A percentile compares a stretch with the other conserved stretches of the same genome.
Evolutionary conservation across 2,888 invertebrate species (phyloP).

Genomic region (Rhimphoctona megacephalus): DNA sequence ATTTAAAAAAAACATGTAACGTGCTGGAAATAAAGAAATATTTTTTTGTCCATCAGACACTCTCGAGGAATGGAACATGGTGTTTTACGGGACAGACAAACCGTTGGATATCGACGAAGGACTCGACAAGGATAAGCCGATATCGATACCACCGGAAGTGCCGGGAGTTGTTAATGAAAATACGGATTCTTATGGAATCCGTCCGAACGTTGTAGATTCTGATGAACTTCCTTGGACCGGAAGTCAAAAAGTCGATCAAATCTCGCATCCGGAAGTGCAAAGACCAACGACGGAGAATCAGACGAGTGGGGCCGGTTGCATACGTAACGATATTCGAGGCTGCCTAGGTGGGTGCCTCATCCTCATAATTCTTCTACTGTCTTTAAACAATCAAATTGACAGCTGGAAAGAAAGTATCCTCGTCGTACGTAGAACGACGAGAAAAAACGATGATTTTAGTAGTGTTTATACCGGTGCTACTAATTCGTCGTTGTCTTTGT

Average conservation of each 20-base stretch:
- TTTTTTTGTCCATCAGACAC: constrained; percentile 76
- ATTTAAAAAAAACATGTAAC: background rate
- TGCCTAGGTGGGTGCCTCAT: constrained; percentile 84
- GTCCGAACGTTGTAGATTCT: constrained; percentile 78
- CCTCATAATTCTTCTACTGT: constrained; percentile 80
- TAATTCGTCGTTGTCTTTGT: constrained; percentile 13
- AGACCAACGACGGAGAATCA: constrained; percentile 82
- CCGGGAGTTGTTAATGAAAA: constrained; percentile 72
- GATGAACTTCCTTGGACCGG: constrained; percentile 80
- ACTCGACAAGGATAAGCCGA: constrained; percentile 77
- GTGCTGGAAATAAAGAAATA: constrained; percentile 23
- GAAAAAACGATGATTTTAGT: constrained; percentile 40
- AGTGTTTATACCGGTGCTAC: constrained; percentile 38
- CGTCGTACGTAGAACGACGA: constrained; percentile 3
- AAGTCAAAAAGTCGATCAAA: constrained; percentile 80
- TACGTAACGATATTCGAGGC: constrained; percentile 75
- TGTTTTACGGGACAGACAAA: constrained; percentile 92
- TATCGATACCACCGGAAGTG: constrained; percentile 67
- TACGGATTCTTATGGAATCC: constrained; percentile 66
- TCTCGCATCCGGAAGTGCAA: constrained; percentile 82
- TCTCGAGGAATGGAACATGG: constrained; percentile 92
- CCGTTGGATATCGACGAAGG: constrained; percentile 83
- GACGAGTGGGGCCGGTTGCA: constrained; percentile 74
- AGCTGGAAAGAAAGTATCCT: constrained; percentile 57
- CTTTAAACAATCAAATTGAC: constrained; percentile 67